phyloP scores from a whole-genome alignment of 2,888 invertebrate genomes.

The Sphaerophoria taeniata region DNA sequence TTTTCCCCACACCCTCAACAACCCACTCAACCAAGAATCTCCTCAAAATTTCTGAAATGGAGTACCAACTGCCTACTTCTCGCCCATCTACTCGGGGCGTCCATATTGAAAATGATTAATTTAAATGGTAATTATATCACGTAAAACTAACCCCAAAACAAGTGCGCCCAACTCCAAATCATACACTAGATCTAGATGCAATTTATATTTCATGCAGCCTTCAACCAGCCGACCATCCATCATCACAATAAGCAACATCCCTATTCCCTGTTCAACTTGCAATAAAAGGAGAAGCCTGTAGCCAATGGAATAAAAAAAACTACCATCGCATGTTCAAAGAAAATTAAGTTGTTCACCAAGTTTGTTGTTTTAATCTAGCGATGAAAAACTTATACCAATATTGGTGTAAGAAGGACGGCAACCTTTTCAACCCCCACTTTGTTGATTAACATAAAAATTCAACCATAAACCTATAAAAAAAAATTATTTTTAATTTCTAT shows the following conservation, averaged over 20 bases:
- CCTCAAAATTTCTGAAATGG: not conserved
- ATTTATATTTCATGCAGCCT: slow-evolving; percentile 34
- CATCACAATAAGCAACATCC: slow-evolving; percentile 28
- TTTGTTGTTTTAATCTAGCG: slow-evolving; percentile 70
- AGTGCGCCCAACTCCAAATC: slow-evolving; percentile 25
- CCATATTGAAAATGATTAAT: slow-evolving; percentile 77
- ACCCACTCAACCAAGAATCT: not conserved
- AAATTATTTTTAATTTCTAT: slow-evolving; percentile 20
- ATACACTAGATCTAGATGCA: slow-evolving; percentile 35
- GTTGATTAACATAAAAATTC: not conserved
- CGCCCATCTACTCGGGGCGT: slow-evolving; percentile 29
- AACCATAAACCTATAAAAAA: not conserved
- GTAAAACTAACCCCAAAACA: slow-evolving; percentile 69
- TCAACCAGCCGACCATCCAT: slow-evolving; percentile 39
- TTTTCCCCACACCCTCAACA: not conserved
- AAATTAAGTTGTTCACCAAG: slow-evolving; percentile 78
- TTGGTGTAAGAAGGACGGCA: not conserved
- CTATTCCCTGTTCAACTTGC: not conserved
- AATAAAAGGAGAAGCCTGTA: not conserved
- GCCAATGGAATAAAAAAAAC: not conserved
- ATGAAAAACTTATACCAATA: slow-evolving; percentile 54
- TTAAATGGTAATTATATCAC: slow-evolving; percentile 79
- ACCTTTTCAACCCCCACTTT: not conserved
- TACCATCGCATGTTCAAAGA: slow-evolving; percentile 76
- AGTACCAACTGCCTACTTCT: not conserved